Percentiles rank a stretch among this genome's conserved stretches.
Evolutionary conservation across 2,113 vertebrate species (phyloP).

Genomic region (Coptodon bakossiorum): DNA sequence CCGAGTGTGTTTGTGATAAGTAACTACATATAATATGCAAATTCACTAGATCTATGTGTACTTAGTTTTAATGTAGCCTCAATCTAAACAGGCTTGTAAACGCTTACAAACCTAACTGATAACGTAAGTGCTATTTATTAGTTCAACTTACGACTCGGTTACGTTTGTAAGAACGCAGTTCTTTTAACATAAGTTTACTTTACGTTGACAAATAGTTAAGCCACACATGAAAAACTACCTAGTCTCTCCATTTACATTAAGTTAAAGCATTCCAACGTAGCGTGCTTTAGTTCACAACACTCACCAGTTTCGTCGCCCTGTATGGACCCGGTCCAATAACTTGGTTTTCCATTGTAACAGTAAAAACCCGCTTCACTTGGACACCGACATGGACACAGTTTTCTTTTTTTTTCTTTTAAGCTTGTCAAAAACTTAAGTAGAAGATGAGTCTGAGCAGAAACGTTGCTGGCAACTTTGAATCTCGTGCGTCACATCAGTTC

Average conservation of each 20-base stretch:
- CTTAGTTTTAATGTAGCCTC: not conserved
- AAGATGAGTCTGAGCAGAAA: not conserved
- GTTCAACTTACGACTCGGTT: not conserved
- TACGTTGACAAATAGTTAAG: not conserved
- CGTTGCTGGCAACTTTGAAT: constrained; percentile 64
- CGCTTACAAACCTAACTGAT: not conserved
- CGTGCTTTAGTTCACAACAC: not conserved
- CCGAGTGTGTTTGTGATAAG: not conserved
- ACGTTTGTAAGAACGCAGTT: not conserved
- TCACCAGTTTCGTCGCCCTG: constrained; percentile 64
- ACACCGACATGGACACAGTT: not conserved
- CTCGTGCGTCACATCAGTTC: constrained; percentile 14
- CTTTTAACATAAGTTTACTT: not conserved
- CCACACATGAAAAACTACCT: not conserved
- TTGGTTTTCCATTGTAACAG: constrained; percentile 39
- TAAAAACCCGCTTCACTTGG: not conserved
- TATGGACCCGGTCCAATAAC: constrained; percentile 62
- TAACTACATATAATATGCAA: not conserved
- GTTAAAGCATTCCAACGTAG: not conserved
- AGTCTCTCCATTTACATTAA: not conserved
- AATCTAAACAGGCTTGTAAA: not conserved
- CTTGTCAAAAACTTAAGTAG: not conserved
- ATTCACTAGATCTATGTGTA: not conserved
- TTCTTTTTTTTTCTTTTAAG: not conserved
- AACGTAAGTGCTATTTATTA: not conserved